Evolutionary conservation across 37 sponge, comb jelly and placozoan species (phyloP), one percentile per base, ranked within the genome.

Genomic region (Chondrosia reniformis): DNA sequence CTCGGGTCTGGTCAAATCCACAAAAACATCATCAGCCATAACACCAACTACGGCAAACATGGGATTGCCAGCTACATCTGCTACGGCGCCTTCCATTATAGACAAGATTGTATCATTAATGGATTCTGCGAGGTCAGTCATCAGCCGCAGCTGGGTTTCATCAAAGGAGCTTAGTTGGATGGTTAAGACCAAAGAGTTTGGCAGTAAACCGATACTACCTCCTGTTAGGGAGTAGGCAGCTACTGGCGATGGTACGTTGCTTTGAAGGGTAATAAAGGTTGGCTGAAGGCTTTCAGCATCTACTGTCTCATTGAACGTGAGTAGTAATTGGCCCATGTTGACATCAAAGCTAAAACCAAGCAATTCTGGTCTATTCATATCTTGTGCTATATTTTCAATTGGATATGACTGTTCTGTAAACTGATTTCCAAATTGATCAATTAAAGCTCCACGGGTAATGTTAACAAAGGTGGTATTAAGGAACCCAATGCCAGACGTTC

Each of bases 251-350:
- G 27, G 32, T 28, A 40, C 36, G 27, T 12, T 37, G 59, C 76
- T 84, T 1, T 44, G 80, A 0, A 93, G 78, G 0, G 84, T 81
- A 4, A 93, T 73, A 6, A 33, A 41, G 5, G 76, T 64, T 27
- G 79, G 38, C 63, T 86, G 46, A 28, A 89, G 34, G 8, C 79
- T 78, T 5, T 25, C 44, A 38, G 87, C 63, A 67, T 88, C 76
- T 19, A 93, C 67, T 33, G 84, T 76, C 62, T 93, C 89, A 45
- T 78, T 67, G 66, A 93, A 93, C 55, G 87, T 89, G 3, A 93
- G 78, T 4, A 55, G 44, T 3, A 93, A 55, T 5, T 78, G 46
- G 40, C 85, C 80, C 33, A 75, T 33, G 30, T 83, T 84, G 44
- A 80, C 64, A 65, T 93, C 77, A 6, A 93, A 32, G 21, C 58